Conservation (phyloP, 2,797 vertebrate species). For the Myiotriccus ornatus region DNA sequence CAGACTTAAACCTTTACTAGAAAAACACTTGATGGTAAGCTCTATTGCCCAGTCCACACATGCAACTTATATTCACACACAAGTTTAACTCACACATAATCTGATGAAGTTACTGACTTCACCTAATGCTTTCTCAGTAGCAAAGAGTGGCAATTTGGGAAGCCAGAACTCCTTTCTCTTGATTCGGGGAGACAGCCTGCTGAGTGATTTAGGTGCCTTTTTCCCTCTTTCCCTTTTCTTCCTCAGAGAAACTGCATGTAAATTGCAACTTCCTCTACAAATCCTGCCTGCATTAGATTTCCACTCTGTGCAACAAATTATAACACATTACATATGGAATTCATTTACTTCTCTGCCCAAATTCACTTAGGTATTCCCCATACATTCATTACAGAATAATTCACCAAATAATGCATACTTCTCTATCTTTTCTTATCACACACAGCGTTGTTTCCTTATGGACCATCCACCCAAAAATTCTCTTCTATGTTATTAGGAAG, state of each 20-base stretch:
- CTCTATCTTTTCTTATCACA: neutral
- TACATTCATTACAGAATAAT: neutral
- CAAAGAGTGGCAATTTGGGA: neutral
- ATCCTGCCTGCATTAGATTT: neutral
- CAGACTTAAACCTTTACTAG: neutral
- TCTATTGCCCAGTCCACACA: neutral
- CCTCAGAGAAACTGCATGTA: neutral
- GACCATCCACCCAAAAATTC: neutral
- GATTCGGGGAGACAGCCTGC: neutral
- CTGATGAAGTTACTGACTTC: neutral
- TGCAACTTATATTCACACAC: rapidly evolving
- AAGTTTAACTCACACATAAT: neutral
- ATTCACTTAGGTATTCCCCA: neutral
- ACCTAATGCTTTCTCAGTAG: neutral
- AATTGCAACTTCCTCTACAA: neutral
- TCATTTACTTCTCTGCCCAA: neutral
- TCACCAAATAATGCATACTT: neutral
- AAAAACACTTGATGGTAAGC: neutral
- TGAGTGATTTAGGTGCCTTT: neutral
- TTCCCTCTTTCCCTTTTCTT: neutral
- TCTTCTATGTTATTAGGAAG: neutral
- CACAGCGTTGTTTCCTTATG: neutral
- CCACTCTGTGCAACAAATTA: neutral
- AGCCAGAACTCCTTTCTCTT: neutral
- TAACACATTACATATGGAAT: neutral